A percentile compares a stretch with the other conserved stretches of the same genome.
Conservation (phyloP, 2,888 invertebrate species). For the Dasysyrphus tricinctus region DNA sequence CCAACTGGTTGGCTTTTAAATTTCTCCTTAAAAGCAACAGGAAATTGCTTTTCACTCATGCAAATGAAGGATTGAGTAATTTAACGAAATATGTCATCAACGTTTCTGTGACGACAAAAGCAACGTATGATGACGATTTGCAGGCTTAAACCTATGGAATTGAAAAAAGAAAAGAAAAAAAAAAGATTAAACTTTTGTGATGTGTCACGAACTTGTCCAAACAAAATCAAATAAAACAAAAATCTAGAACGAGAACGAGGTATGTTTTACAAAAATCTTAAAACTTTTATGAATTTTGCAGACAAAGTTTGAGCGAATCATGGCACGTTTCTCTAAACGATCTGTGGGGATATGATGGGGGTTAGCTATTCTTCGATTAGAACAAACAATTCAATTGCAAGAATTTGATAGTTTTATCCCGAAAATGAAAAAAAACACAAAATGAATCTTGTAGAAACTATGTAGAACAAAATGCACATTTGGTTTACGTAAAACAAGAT, state of each 20-base stretch:
- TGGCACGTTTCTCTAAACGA: not conserved
- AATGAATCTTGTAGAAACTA: not conserved
- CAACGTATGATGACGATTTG: not conserved
- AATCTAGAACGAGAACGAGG: not conserved
- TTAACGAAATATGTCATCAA: conserved; percentile 17
- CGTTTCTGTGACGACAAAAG: conserved; percentile 1
- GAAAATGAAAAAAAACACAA: not conserved
- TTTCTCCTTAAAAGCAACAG: conserved; percentile 27
- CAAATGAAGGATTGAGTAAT: conserved; percentile 28
- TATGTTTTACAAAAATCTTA: not conserved
- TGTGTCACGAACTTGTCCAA: conserved; percentile 15
- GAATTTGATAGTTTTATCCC: not conserved
- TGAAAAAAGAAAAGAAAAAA: not conserved
- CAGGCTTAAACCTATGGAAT: not conserved
- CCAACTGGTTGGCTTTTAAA: conserved; percentile 7
- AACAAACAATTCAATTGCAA: not conserved
- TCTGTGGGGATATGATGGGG: not conserved
- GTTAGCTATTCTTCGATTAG: not conserved
- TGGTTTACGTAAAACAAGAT: not conserved
- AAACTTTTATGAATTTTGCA: conserved; percentile 10
- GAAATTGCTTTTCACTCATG: conserved; percentile 41
- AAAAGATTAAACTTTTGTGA: conserved; percentile 43
- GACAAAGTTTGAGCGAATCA: not conserved
- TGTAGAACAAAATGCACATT: not conserved
- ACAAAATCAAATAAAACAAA: conserved; percentile 26